These are phyloP conservation scores for Camptogramma bilineatum DNA, from an alignment of 2,888 invertebrate genomes.

Conservation along the genomic window DNA sequence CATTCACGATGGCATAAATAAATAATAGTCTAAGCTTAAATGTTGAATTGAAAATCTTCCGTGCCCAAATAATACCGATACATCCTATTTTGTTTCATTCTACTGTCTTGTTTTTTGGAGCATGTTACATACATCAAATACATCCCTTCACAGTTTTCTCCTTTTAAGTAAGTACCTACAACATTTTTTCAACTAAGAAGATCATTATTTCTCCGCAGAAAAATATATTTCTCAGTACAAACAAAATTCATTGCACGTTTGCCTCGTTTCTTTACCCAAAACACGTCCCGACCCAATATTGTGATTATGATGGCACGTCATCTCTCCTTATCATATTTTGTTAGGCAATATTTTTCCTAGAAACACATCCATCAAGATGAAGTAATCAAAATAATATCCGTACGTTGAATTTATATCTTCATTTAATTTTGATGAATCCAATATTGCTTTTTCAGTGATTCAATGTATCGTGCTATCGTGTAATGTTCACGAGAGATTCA, in stretches of 20 bases:
- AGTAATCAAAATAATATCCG: neutral
- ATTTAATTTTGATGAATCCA: too few species aligned
- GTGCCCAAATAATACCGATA: too few species aligned
- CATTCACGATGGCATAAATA: too few species aligned
- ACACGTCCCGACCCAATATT: conserved; percentile 36
- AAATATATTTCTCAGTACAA: conserved; percentile 18
- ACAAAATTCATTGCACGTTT: conserved; percentile 26
- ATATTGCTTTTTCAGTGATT: too few species aligned
- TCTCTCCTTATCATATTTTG: conserved; percentile 20
- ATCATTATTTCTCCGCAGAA: neutral
- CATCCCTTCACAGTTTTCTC: neutral
- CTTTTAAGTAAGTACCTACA: too few species aligned
- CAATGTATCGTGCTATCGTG: too few species aligned
- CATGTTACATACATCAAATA: neutral
- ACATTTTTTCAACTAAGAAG: neutral
- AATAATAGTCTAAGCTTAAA: too few species aligned
- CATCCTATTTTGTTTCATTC: too few species aligned
- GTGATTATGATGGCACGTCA: conserved; percentile 22
- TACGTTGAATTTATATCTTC: too few species aligned
- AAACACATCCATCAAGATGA: neutral
- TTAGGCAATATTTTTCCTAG: conserved; percentile 16
- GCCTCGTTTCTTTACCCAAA: conserved; percentile 25
- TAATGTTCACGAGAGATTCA: too few species aligned
- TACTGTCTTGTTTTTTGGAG: neutral
- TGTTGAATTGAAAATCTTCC: too few species aligned